Evolutionary conservation across 2,888 invertebrate genomes (phyloP).

Genomic region (Agriopis marginaria): DNA sequence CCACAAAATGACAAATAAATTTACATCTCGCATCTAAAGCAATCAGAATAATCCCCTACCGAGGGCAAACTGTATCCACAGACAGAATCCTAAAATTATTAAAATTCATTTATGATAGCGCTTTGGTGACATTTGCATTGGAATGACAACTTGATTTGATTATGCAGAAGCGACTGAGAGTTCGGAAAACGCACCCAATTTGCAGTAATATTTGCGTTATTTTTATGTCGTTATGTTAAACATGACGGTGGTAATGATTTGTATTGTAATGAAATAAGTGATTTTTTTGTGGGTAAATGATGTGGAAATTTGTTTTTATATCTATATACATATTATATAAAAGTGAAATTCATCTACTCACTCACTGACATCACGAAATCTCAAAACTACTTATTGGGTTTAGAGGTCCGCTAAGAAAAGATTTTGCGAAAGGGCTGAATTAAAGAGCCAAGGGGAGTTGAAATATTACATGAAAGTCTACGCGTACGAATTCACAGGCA

Average conservation of each 20-base stretch:
- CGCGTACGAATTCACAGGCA: no score
- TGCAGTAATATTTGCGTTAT: slow-evolving; percentile 66
- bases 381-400: no score
- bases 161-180: slow-evolving; percentile 70
- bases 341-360: no score
- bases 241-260: slow-evolving; percentile 28
- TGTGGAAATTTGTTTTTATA: neutral
- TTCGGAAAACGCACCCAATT: slow-evolving; percentile 68
- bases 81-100: slow-evolving; percentile 46
- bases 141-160: slow-evolving; percentile 71
- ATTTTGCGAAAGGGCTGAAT: no score
- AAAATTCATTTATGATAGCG: slow-evolving; percentile 62
- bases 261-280: slow-evolving; percentile 29
- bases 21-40: slow-evolving; percentile 26
- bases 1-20: slow-evolving; percentile 13
- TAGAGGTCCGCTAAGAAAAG: no score
- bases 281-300: neutral
- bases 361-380: no score
- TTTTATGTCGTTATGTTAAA: slow-evolving; percentile 53
- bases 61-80: slow-evolving; percentile 35
- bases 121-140: slow-evolving; percentile 70
- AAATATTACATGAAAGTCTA: no score
- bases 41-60: slow-evolving; percentile 31
- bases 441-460: no score
- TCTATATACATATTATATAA: no score